Conservation (phyloP, 1,140 invertebrate genomes). For the Calycopis cecrops region DNA sequence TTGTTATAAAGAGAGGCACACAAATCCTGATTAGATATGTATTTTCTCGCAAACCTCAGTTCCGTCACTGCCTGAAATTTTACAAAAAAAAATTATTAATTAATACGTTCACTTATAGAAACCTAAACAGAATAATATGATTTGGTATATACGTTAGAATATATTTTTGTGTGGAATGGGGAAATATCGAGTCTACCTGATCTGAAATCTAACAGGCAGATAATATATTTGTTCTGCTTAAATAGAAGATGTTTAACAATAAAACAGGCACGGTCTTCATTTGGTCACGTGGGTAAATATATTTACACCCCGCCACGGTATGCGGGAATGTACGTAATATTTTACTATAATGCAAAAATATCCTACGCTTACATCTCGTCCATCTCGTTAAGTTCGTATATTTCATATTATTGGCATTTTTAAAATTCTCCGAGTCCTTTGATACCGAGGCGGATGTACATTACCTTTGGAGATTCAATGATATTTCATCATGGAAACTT, state of each 20-base stretch:
- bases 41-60: slow-evolving; percentile 21
- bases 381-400: background rate
- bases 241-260: too few relatives aligned
- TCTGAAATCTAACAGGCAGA: too few relatives aligned
- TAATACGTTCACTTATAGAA: too few relatives aligned
- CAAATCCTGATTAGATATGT: slow-evolving; percentile 23
- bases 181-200: too few relatives aligned
- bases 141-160: too few relatives aligned
- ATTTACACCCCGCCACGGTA: too few relatives aligned
- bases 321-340: background rate
- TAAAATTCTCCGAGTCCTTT: background rate
- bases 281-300: too few relatives aligned
- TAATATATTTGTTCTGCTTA: too few relatives aligned
- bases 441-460: background rate
- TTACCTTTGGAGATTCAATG: background rate
- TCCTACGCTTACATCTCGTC: background rate
- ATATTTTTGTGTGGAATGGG: too few relatives aligned
- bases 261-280: too few relatives aligned
- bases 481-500: background rate
- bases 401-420: background rate
- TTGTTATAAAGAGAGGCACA: slow-evolving; percentile 20
- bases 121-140: too few relatives aligned
- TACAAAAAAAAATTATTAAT: too few relatives aligned
- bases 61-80: slow-evolving; percentile 13
- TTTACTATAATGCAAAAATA: background rate